Base-by-base conservation (phyloP, 2,113 vertebrate species). In the Calypte anna region DNA sequence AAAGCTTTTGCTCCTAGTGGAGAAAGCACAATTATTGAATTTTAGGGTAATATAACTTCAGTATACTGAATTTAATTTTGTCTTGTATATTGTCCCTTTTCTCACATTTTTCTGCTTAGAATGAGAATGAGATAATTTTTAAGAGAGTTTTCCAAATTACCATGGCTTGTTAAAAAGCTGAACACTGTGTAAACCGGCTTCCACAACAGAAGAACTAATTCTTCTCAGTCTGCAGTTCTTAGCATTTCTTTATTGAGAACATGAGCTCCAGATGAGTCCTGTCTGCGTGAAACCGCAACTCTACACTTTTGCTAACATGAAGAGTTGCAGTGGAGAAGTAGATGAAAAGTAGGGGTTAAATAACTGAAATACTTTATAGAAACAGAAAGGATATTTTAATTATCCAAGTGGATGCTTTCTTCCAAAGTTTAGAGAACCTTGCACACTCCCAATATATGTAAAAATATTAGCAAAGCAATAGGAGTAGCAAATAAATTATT, bases 401-500 rank as follows among this genome's bases (percentile, higher is more conserved):
- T 61, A 85, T 69, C 50, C 54, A 36, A 88, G 18, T 43, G 19
- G 43, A 24, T 66, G 44, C 67, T 89, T 79, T 51, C 44, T 74
- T 20, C 67, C 63, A 44, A 83, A 87, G 10, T 63, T 88, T 24
- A 85, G 23, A 62, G 27, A 33, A 94, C 23, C 51, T 73, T 62
- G 25, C 25, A 54, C 9, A 48, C 28, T 94, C 22, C 31, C 31
- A 90, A 57, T 21, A 75, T 57, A 94, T 66, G 63, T 51, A 88
- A 94, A 93, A 87, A 90, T 70, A 74, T 62, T 90, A 94, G 58
- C 67, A 86, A 88, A 88, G 82, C 28, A 92, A 73, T 2, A 54
- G 79, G 25, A 87, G 22, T n/a, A 79, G 82, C 13, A 91, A 83
- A 93, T 75, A 78, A 91, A 88, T 93, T 94, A 88, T 90, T 95